Evolutionary conservation across 1,140 invertebrate genomes (phyloP).

Genomic region (Chironomus tepperi): DNA sequence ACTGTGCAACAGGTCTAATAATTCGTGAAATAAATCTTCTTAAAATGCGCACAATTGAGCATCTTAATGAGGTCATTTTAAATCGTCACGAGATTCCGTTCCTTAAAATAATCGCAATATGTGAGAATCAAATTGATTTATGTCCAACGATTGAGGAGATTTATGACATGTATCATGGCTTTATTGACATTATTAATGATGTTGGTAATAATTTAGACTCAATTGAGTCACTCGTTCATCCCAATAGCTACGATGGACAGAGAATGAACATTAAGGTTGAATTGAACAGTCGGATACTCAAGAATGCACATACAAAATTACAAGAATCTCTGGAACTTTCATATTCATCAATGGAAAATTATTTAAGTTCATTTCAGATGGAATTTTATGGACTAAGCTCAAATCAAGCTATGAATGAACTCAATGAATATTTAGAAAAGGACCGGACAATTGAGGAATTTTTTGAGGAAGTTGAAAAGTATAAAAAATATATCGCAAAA

Average conservation of each 20-base stretch:
- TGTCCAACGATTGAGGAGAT: conserved; percentile 39
- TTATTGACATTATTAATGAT: conserved; percentile 39
- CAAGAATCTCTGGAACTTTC: conserved; percentile 34
- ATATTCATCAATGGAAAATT: conserved; percentile 37
- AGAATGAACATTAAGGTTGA: conserved; percentile 30
- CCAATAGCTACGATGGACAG: conserved; percentile 29
- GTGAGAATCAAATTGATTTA: conserved; percentile 36
- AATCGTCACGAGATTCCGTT: conserved; percentile 41
- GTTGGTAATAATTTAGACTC: conserved; percentile 40
- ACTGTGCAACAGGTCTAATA: conserved; percentile 41
- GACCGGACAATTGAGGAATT: conserved; percentile 46
- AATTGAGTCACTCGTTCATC: conserved; percentile 40
- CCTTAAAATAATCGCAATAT: conserved; percentile 42
- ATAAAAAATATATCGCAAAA: conserved; percentile 48
- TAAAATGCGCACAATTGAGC: conserved; percentile 44
- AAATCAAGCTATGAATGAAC: conserved; percentile 32
- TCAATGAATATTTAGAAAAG: conserved; percentile 38
- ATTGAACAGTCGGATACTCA: conserved; percentile 32
- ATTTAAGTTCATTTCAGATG: conserved; percentile 35
- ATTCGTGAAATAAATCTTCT: conserved; percentile 44
- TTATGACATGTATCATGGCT: conserved; percentile 34
- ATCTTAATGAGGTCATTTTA: conserved; percentile 42
- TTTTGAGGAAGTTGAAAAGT: conserved; percentile 49
- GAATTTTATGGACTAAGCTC: conserved; percentile 40
- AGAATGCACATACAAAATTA: conserved; percentile 33